A percentile compares a stretch with the other conserved stretches of the same genome.
Conservation (phyloP, 1,140 invertebrate species). For the Carposina sasakii region DNA sequence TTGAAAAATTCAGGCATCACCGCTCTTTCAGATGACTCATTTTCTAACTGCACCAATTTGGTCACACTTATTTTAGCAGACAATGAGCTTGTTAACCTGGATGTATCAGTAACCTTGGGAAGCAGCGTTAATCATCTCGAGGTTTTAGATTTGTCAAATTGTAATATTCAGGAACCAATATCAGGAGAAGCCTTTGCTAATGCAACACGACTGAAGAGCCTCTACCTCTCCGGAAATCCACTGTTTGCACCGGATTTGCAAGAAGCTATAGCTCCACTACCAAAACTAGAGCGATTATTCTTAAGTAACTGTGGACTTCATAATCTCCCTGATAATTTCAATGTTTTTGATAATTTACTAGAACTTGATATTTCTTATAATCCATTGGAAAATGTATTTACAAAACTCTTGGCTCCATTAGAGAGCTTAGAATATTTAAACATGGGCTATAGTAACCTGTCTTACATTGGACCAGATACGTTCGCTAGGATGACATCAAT, state of each 20-base stretch:
- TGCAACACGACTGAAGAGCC: constrained; percentile 76
- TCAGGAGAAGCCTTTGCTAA: constrained; percentile 81
- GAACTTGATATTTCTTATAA: constrained; percentile 81
- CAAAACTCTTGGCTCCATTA: constrained; percentile 77
- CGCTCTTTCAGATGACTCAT: constrained; percentile 77
- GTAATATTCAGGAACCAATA: constrained; percentile 77
- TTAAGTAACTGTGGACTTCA: constrained; percentile 78
- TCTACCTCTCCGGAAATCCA: constrained; percentile 79
- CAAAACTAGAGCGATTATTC: constrained; percentile 77
- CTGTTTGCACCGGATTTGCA: constrained; percentile 79
- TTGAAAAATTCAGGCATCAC: constrained; percentile 76
- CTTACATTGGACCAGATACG: constrained; percentile 77
- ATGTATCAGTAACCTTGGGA: constrained; percentile 77
- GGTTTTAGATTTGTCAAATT: constrained; percentile 80
- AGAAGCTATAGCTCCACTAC: constrained; percentile 77
- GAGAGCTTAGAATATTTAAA: constrained; percentile 79
- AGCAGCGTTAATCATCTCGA: constrained; percentile 78
- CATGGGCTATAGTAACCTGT: constrained; percentile 82
- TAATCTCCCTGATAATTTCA: constrained; percentile 78
- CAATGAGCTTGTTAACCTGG: constrained; percentile 77
- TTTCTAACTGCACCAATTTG: constrained; percentile 78
- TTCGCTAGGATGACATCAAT: constrained; percentile 81
- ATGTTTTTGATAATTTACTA: constrained; percentile 76
- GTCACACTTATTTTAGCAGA: constrained; percentile 77
- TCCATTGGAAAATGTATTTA: constrained; percentile 80